phyloP scores from a whole-genome alignment of 2,113 vertebrate genomes.

The Cariama cristata region DNA sequence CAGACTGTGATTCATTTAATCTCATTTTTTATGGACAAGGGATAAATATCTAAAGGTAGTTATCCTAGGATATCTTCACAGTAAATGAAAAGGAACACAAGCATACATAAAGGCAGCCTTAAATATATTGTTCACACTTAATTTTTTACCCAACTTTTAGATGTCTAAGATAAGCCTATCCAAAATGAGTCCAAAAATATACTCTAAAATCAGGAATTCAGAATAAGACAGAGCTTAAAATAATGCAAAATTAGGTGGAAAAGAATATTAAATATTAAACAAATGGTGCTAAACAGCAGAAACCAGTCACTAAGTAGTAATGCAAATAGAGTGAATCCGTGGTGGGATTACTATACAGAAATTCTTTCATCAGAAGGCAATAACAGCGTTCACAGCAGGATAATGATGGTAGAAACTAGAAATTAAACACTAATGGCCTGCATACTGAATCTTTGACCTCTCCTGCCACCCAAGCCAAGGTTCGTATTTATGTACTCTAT shows the following conservation, averaged over 20 bases:
- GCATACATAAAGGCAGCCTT: background rate
- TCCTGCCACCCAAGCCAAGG: background rate
- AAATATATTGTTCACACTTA: background rate
- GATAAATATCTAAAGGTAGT: background rate
- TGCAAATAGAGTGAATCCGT: background rate
- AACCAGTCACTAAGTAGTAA: background rate
- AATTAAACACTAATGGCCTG: background rate
- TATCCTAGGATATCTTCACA: background rate
- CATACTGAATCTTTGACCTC: constrained; percentile 27
- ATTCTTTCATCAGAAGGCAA: constrained; percentile 13
- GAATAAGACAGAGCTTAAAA: background rate
- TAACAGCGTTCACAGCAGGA: background rate
- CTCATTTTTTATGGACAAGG: background rate
- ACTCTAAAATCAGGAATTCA: background rate
- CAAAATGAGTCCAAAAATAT: background rate
- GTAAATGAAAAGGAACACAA: background rate
- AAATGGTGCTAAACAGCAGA: background rate
- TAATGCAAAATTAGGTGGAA: background rate
- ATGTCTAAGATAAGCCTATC: background rate
- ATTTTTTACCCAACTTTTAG: background rate
- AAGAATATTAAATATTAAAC: background rate
- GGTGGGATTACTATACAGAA: background rate
- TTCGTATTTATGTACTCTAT: constrained; percentile 4
- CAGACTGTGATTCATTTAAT: accelerated
- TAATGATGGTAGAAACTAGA: background rate